Conservation (phyloP, 2,113 vertebrate species). For the Ptyas mucosa region DNA sequence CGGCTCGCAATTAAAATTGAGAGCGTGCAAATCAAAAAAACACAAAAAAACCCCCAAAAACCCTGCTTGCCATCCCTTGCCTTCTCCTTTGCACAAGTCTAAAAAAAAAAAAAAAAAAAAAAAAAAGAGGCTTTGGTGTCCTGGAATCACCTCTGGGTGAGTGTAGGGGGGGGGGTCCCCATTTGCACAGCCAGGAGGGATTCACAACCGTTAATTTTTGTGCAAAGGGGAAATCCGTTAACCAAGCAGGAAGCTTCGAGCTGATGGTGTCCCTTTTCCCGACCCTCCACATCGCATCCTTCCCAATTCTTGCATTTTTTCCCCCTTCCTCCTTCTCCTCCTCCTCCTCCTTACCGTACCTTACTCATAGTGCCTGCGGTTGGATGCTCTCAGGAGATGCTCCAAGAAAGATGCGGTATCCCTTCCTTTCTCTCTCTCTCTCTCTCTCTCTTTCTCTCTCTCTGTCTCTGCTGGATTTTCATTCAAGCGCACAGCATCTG, state of each 20-base stretch:
- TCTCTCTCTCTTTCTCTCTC: no score
- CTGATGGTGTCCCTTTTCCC: background rate
- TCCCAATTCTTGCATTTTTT: background rate
- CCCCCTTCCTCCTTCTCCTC: background rate
- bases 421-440: background rate
- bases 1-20: background rate
- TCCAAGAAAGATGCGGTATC: background rate
- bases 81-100: no score
- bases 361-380: conserved; percentile 8
- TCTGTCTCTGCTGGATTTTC: background rate
- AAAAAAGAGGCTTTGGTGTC: no score
- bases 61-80: background rate
- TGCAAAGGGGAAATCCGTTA: background rate
- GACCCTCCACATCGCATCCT: background rate
- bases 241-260: no score
- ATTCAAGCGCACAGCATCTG: background rate
- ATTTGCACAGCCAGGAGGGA: background rate
- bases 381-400: background rate
- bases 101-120: accelerated
- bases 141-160: background rate
- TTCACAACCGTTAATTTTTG: background rate
- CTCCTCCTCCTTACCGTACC: background rate
- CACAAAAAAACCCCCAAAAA: no score
- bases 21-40: background rate
- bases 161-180: background rate